Evolutionary conservation across 2,113 vertebrate species (phyloP), one percentile per base, ranked within the genome.

Genomic region (Datnioides undecimradiatus): DNA sequence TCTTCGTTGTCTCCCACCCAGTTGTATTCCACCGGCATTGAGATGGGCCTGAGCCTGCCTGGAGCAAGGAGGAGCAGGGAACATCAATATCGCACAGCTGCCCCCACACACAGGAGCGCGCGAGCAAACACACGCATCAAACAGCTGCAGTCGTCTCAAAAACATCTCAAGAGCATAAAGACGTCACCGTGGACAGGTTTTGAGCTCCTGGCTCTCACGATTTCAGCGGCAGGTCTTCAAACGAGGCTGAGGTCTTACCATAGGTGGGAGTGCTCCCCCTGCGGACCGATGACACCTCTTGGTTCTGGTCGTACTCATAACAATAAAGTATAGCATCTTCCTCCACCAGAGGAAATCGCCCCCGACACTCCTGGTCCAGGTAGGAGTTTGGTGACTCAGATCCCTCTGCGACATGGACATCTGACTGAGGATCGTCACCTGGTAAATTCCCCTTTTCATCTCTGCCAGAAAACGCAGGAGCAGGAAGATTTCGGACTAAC

Each of bases 11-110:
- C 98, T 93, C 96, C 98, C 91, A 97, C 97, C 98, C 98, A 99
- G 94, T 97, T 99, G 95, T 98, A 99, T 93, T 99, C 98, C 92
- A 99, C 96, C 72, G 98, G 98, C 98, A 99, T 99, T 88, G 98
- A 99, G 93, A 99, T 98, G 92, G 98, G 98, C 90, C 98, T 96
- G 89, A 99, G 95, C 90, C 97, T 97, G 90, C 98, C 97, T 99
- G 94, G 55, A 85, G 92, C 65, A 81, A 89, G 83, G 62, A 91
- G 80, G 69, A 54, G 63, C 60, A 86, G 48, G 60, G 60, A 72
- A 73, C 5, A 59, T 91, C 78, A 87, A 80, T 78, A 84, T 86
- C 21, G 80, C 77, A 81, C 70, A 63, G 65, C 60, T 63, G 80
- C 76, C 85, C 72, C 65, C 79, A 73, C 77, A 41, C 68, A 66